A percentile compares a stretch with the other conserved stretches of the same genome.
Evolutionary conservation across 2,888 invertebrate species (phyloP).

Genomic region (Pristionchus mayeri): DNA sequence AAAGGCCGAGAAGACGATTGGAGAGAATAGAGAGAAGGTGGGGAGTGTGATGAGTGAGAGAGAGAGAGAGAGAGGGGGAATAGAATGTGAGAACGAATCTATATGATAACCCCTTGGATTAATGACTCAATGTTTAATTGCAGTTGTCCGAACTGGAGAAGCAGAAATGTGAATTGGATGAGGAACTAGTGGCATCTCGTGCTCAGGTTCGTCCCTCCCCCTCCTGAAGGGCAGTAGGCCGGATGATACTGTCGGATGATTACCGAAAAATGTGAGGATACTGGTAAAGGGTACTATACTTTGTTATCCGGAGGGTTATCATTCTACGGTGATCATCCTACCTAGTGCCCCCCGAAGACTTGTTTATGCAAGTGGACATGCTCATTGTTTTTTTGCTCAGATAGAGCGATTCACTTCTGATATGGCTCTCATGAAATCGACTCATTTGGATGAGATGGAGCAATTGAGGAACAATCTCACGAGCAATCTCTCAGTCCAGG

Average conservation of each 20-base stretch:
- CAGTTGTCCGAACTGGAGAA: conserved; percentile 1
- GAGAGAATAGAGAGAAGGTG: not conserved
- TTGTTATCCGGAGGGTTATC: no score
- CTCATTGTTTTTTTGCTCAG: not conserved
- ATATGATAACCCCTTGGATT: no score
- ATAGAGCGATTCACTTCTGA: not conserved
- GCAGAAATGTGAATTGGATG: not conserved
- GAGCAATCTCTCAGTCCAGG: conserved; percentile 1
- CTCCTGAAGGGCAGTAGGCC: no score
- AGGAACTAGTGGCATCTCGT: not conserved
- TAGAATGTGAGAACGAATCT: no score
- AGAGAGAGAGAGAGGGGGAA: not conserved
- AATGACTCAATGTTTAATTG: conserved; percentile 1
- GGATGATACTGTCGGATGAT: no score
- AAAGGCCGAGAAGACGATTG: not conserved
- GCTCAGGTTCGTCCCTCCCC: no score
- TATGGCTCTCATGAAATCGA: not conserved
- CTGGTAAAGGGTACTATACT: no score
- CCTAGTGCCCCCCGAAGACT: no score
- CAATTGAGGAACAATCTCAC: not conserved
- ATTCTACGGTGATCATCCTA: no score
- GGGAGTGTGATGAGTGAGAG: not conserved
- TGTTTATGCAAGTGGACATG: no score
- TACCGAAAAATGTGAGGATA: no score
- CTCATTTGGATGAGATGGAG: not conserved